phyloP scores from a whole-genome alignment of 2,113 vertebrate species.

The Oryctolagus cuniculus region DNA sequence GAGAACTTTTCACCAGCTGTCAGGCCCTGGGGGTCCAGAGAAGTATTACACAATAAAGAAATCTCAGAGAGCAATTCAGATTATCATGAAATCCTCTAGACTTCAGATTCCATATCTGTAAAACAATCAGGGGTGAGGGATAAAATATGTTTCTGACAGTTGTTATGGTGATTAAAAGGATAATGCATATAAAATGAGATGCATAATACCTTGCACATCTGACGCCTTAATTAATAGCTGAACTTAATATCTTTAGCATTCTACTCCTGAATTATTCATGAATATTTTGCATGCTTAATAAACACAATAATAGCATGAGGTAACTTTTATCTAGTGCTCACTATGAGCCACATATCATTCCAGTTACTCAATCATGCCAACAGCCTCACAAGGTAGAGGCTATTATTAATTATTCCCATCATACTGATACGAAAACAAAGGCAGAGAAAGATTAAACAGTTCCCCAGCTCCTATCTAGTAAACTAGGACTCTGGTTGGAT shows the following conservation, averaged over 20 bases:
- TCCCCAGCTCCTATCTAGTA: not conserved
- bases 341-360: not conserved
- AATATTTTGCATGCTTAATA: not conserved
- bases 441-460: not conserved
- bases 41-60: not conserved
- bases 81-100: not conserved
- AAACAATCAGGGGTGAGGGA: not conserved
- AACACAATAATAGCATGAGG: conserved; percentile 14
- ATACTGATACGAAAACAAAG: not conserved
- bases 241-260: not conserved
- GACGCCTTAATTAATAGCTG: not conserved
- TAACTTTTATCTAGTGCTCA: not conserved
- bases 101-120: not conserved
- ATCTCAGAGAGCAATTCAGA: not conserved
- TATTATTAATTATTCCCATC: not conserved
- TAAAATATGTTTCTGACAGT: conserved; percentile 13
- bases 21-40: not conserved
- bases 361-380: conserved; percentile 13
- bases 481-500: not conserved
- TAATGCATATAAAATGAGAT: not conserved
- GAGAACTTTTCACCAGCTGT: not conserved
- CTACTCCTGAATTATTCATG: not conserved
- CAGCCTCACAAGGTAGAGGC: not conserved
- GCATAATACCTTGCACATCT: not conserved
- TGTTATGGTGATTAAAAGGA: conserved; percentile 18